Evolutionary conservation across 1,140 invertebrate genomes (phyloP).

Genomic region (Drosophila littoralis): DNA sequence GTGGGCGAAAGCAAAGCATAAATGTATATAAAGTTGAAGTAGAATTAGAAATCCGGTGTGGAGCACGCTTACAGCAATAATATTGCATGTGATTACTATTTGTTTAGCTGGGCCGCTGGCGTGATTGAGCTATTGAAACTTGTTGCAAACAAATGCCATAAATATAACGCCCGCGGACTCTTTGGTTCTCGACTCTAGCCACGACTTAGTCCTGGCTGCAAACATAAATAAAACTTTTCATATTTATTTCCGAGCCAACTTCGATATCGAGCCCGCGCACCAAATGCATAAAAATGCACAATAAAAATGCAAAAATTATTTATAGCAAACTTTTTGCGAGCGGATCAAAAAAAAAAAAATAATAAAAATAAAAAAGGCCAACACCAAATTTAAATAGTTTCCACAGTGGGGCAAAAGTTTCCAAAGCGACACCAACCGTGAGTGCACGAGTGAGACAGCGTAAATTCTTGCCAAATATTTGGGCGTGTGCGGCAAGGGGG

Average conservation of each 20-base stretch:
- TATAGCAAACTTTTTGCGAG: conserved; percentile 69
- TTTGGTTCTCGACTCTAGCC: neutral
- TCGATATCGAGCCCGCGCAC: conserved; percentile 70
- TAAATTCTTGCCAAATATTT: conserved; percentile 39
- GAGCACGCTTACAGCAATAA: conserved; percentile 13
- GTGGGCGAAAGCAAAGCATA: conserved; percentile 11
- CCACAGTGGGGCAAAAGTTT: conserved; percentile 38
- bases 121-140: conserved; percentile 81
- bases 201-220: conserved; percentile 41
- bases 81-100: conserved; percentile 54
- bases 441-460: conserved; percentile 7
- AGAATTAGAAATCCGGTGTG: neutral
- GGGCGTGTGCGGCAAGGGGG: neutral
- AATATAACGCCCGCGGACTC: conserved; percentile 67
- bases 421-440: conserved; percentile 9
- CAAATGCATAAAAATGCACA: conserved; percentile 79
- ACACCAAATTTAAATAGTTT: conserved; percentile 70
- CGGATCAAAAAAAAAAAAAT: conserved; percentile 52
- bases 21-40: neutral
- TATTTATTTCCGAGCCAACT: conserved; percentile 80
- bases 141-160: conserved; percentile 82
- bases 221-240: conserved; percentile 82
- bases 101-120: conserved; percentile 46
- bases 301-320: conserved; percentile 82
- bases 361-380: conserved; percentile 31